Percentiles rank a stretch among this genome's conserved stretches.
Conservation (phyloP, 2,113 vertebrate genomes). For the Corythornis madagascariensis region DNA sequence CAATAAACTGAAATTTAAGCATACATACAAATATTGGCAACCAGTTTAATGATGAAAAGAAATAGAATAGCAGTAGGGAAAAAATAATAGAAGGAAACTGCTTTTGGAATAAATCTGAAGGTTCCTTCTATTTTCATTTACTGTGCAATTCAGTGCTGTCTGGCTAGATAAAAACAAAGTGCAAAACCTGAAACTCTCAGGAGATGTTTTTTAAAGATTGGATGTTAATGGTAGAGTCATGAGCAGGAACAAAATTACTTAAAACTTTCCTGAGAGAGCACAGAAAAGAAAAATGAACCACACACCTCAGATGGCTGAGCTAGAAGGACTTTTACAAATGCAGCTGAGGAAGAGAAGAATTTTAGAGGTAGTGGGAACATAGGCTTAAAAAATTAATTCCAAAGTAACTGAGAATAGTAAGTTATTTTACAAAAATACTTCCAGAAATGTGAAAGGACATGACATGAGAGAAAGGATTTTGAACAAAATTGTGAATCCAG, state of each 20-base stretch:
- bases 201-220: background rate
- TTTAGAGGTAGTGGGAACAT: background rate
- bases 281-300: background rate
- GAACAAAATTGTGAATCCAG: background rate
- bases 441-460: background rate
- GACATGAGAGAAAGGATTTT: background rate
- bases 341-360: background rate
- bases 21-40: background rate
- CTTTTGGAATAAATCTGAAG: background rate
- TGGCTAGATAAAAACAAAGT: background rate
- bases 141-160: background rate
- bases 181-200: background rate
- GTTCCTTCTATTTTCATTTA: background rate
- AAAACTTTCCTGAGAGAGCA: background rate
- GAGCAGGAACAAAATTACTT: background rate
- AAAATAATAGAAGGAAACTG: background rate
- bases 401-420: slow-evolving; percentile 27
- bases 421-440: slow-evolving; percentile 16
- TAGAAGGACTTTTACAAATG: slow-evolving; percentile 1
- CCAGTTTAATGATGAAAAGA: background rate
- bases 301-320: background rate
- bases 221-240: background rate
- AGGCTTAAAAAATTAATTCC: slow-evolving; percentile 40
- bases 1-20: background rate
- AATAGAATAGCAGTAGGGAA: background rate